Percentiles rank a stretch among this genome's conserved stretches.
Conservation (phyloP, 1,140 invertebrate genomes). For the Lycorma delicatula region DNA sequence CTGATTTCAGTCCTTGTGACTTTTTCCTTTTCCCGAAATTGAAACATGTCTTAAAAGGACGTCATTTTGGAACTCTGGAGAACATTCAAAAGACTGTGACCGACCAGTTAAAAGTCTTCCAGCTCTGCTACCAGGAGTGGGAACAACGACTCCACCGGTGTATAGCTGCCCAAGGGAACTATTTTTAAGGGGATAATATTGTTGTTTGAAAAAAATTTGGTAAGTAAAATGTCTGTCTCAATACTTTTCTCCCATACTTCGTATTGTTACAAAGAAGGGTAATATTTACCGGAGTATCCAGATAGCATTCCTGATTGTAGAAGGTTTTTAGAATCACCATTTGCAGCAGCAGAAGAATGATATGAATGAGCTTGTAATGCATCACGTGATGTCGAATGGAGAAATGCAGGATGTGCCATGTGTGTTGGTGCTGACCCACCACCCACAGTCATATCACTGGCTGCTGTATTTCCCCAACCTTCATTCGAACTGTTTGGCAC, state of each 20-base stretch:
- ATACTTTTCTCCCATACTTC: too few species aligned
- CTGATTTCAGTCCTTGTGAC: too few species aligned
- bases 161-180: too few species aligned
- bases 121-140: too few species aligned
- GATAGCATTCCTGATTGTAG: slow-evolving; percentile 62
- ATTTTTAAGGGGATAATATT: too few species aligned
- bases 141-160: too few species aligned
- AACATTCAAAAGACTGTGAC: too few species aligned
- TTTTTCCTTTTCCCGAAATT: too few species aligned
- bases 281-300: slow-evolving; percentile 58
- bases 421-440: slow-evolving; percentile 40
- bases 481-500: slow-evolving; percentile 59
- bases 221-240: too few species aligned
- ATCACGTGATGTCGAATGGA: slow-evolving; percentile 34
- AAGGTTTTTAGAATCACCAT: slow-evolving; percentile 60
- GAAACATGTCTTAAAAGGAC: too few species aligned
- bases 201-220: slow-evolving; percentile 14
- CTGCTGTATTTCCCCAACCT: slow-evolving; percentile 38
- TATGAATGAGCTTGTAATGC: background rate
- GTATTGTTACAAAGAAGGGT: slow-evolving; percentile 19
- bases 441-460: slow-evolving; percentile 33
- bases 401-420: slow-evolving; percentile 50
- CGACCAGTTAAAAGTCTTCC: too few species aligned
- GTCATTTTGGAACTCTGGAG: too few species aligned
- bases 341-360: slow-evolving; percentile 23